Evolutionary conservation across 2,113 vertebrate genomes (phyloP).

Genomic region (Anolis sagrei): DNA sequence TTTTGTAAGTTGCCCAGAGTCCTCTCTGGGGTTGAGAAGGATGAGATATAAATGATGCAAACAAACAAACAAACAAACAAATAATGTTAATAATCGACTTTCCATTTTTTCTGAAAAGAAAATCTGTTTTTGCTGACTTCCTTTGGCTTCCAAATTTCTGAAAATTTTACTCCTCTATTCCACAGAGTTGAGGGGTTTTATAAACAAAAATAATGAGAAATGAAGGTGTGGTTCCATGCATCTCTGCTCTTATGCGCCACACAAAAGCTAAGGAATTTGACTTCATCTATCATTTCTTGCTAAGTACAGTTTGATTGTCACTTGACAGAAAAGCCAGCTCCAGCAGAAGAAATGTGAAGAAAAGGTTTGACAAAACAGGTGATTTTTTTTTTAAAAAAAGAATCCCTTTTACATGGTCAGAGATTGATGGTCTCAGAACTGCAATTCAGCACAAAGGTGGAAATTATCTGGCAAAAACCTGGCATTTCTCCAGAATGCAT

Average conservation of each 20-base stretch:
- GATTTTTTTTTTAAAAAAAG: not conserved
- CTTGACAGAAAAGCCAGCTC: not conserved
- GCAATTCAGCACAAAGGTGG: conserved; percentile 16
- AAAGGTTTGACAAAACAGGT: not conserved
- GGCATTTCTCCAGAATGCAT: not conserved
- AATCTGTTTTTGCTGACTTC: too few relatives aligned
- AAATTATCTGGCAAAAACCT: not conserved
- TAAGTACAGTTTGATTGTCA: not conserved
- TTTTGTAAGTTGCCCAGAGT: too few relatives aligned
- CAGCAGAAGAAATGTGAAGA: not conserved
- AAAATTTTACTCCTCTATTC: too few relatives aligned
- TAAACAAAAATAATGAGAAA: not conserved
- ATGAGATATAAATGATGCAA: too few relatives aligned
- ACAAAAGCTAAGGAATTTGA: not conserved
- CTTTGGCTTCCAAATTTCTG: too few relatives aligned
- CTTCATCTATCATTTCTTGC: not conserved
- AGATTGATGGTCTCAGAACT: conserved; percentile 9
- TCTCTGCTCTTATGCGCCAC: not conserved
- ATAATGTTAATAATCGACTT: too few relatives aligned
- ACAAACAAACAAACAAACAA: too few relatives aligned
- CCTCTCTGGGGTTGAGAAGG: too few relatives aligned
- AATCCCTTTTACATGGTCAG: not conserved
- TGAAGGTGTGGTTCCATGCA: not conserved
- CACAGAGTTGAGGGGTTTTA: not conserved
- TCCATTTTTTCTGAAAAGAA: too few relatives aligned